phyloP scores from a whole-genome alignment of 2,888 invertebrate species.

The Pristionchus mayeri region DNA sequence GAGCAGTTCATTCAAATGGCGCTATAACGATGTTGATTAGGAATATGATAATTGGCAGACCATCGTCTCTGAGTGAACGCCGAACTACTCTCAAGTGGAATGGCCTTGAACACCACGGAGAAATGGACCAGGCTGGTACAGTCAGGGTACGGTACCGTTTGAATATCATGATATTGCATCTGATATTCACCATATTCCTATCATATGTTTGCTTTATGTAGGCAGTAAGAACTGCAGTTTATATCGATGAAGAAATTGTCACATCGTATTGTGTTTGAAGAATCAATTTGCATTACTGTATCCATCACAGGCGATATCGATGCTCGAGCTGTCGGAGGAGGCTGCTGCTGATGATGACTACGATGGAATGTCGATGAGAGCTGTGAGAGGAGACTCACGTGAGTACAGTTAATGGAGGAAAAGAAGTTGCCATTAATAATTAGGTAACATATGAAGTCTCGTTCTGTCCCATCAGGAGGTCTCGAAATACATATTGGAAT shows the following conservation, averaged over 20 bases:
- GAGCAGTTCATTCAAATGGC: background rate
- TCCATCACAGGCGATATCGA: background rate
- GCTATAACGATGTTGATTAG: background rate
- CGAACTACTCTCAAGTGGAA: slow-evolving; percentile 19
- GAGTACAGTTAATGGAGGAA: background rate
- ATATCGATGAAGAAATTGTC: too few species aligned
- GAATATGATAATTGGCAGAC: background rate
- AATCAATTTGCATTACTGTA: background rate
- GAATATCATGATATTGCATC: background rate
- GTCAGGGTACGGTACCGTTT: background rate
- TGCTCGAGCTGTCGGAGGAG: slow-evolving; percentile 17
- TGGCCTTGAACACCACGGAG: slow-evolving; percentile 8
- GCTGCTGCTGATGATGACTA: background rate
- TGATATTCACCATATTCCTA: background rate
- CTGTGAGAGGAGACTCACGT: slow-evolving; percentile 44
- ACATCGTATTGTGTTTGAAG: too few species aligned
- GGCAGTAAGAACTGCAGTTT: too few species aligned
- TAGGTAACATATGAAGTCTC: too few species aligned
- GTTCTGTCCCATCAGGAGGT: too few species aligned
- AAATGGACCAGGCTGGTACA: background rate
- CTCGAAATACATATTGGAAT: too few species aligned
- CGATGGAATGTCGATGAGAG: slow-evolving; percentile 32
- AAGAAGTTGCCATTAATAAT: background rate
- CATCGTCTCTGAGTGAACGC: background rate
- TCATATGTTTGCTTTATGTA: background rate